phyloP scores from a whole-genome alignment of 2,113 vertebrate genomes.

The Hemiprocne comata region DNA sequence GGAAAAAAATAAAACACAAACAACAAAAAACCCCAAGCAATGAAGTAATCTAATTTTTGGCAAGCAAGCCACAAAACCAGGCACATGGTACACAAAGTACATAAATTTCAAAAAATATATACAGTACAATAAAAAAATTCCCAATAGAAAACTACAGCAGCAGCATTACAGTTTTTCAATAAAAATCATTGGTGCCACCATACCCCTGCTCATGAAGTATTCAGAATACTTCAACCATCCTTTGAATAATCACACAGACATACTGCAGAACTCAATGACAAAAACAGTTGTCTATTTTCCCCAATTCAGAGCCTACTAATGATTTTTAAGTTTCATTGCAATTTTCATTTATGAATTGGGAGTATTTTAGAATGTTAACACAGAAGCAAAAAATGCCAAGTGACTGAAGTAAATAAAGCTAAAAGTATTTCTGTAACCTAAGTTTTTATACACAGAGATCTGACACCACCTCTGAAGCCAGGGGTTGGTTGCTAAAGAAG shows the following conservation, averaged over 20 bases:
- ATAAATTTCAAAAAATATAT: background rate
- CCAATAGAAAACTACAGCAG: background rate
- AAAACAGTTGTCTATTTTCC: background rate
- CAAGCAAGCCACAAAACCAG: background rate
- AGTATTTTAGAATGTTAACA: background rate
- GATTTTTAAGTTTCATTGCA: background rate
- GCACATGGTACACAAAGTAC: background rate
- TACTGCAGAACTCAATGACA: background rate
- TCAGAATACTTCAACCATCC: background rate
- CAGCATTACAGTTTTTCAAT: background rate
- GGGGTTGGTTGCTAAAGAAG: background rate
- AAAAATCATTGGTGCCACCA: background rate
- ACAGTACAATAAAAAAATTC: background rate
- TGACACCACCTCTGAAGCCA: background rate
- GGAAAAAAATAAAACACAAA: background rate
- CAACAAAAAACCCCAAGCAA: background rate
- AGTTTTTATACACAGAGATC: background rate
- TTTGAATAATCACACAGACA: background rate
- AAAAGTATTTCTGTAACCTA: background rate
- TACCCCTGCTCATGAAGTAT: background rate
- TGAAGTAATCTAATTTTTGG: background rate
- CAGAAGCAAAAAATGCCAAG: background rate
- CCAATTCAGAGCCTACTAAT: background rate
- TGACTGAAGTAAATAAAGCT: background rate
- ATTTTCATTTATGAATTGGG: background rate